These are phyloP conservation scores for Takifugu bimaculatus DNA, from an alignment of 2,113 vertebrate genomes.

Conservation along the genomic window DNA sequence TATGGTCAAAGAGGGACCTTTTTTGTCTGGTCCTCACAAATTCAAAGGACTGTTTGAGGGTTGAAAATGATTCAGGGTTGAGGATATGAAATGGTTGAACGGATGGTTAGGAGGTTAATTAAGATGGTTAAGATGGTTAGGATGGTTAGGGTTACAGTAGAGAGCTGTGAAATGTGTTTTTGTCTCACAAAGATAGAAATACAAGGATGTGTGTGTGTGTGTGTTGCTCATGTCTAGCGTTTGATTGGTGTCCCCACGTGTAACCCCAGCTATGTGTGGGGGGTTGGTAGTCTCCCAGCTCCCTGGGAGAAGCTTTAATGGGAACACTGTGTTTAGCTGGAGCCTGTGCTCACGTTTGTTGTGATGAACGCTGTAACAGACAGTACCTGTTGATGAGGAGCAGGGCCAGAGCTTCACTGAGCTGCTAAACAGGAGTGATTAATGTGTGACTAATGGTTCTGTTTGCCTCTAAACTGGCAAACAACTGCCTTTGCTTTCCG, in stretches of 20 bases:
- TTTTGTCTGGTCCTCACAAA: too few relatives aligned
- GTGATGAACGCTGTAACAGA: conserved; percentile 8
- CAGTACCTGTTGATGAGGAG: conserved; percentile 17
- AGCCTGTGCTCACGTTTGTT: not conserved
- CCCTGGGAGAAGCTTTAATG: conserved; percentile 26
- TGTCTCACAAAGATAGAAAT: too few relatives aligned
- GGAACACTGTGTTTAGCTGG: conserved; percentile 33
- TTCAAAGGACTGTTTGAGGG: too few relatives aligned
- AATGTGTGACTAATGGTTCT: conserved; percentile 5
- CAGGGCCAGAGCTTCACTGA: not conserved
- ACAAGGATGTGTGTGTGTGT: too few relatives aligned
- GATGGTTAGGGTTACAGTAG: too few relatives aligned
- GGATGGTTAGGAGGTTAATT: too few relatives aligned
- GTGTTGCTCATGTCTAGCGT: not conserved
- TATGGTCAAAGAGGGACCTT: too few relatives aligned
- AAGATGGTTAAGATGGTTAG: too few relatives aligned
- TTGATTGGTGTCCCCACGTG: not conserved
- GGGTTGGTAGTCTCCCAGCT: conserved; percentile 11
- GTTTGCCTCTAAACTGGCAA: not conserved
- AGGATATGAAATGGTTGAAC: too few relatives aligned
- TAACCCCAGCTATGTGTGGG: conserved; percentile 1
- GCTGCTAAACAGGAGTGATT: not conserved
- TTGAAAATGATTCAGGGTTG: too few relatives aligned
- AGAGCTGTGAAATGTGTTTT: too few relatives aligned
- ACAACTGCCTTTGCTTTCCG: conserved; percentile 2